These are phyloP conservation scores for Xenopus tropicalis DNA, from an alignment of 2,113 vertebrate genomes.

Conservation along the genomic window DNA sequence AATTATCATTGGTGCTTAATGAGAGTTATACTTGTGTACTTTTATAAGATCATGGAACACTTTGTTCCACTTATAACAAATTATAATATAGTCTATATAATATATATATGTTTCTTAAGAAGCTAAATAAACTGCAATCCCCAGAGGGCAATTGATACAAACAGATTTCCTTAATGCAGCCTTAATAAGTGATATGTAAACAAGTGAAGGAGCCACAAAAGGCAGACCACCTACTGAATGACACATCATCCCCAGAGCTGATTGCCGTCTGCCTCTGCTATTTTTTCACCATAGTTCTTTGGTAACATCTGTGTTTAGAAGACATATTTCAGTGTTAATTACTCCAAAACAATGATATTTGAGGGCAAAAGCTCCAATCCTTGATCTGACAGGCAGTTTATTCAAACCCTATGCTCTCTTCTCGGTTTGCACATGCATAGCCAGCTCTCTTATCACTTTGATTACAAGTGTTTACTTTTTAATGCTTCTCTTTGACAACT, in stretches of 20 bases:
- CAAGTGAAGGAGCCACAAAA: not conserved
- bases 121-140: too few species aligned
- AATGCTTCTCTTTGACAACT: constrained; percentile 36
- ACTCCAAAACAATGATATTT: constrained; percentile 30
- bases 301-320: constrained; percentile 43
- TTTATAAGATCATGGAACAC: too few species aligned
- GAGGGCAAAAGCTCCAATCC: constrained; percentile 11
- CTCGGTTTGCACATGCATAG: constrained; percentile 25
- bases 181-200: too few species aligned
- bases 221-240: constrained; percentile 37
- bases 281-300: constrained; percentile 5
- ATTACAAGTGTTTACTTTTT: constrained; percentile 37
- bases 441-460: constrained; percentile 33
- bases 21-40: too few species aligned
- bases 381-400: constrained; percentile 43
- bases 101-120: too few species aligned
- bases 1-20: too few species aligned
- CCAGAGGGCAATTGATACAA: too few species aligned
- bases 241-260: constrained; percentile 22
- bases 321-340: constrained; percentile 40
- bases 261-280: constrained; percentile 12
- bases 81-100: too few species aligned
- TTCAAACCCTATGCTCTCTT: constrained; percentile 29
- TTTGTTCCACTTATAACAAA: too few species aligned
- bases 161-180: too few species aligned